Base-by-base conservation (phyloP, 2,888 invertebrate genomes). In the Heliconius cydno region DNA sequence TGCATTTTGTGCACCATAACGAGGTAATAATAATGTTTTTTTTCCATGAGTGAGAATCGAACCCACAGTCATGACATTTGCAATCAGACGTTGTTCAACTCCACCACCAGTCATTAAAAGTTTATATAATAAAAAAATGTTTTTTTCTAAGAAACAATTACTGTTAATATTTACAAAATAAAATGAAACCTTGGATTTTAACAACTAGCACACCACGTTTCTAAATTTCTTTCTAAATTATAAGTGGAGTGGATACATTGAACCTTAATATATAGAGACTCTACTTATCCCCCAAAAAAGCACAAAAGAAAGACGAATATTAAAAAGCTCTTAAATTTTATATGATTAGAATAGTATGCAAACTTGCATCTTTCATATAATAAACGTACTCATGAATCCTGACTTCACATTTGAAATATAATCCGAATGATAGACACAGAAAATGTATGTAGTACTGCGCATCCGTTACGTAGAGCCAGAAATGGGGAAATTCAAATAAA, bases 401-500 rank as follows among this genome's bases (percentile, higher is more conserved):
- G 41, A 71, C 41, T 65, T 60, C 67, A 15, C 63, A 52, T 79
- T 80, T 66, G 38, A 76, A 80, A 78, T 80, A 78, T 78, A 78
- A 65, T 78, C 66, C 34, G 38, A 65, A 63, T 46, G 71, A 80
- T 79, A 76, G 28, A 81, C 70, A 65, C 60, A 74, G 79, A 75
- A 79, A 75, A 66, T 76, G 30, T 77, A 80, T 65, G 67, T 76
- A 75, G 66, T 77, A 25, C 66, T 73, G 52, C 52, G 63, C 83
- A 87, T 85, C 83, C 82, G 83, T 82, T 83, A 83, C 84, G 84
- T 84, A 83, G 82, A 82, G 84, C 85, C 85, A 86, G 83, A 84
- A 86, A 85, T 85, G 84, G 86, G 86, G 86, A 90, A 92, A 89
- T 91, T 91, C 88, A 89, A 92, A 92, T 91, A 90, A 90, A 91